A percentile compares a stretch with the other conserved stretches of the same genome.
Conservation (phyloP, 2,888 invertebrate species). For the Gastracanthus pulcherrimus region DNA sequence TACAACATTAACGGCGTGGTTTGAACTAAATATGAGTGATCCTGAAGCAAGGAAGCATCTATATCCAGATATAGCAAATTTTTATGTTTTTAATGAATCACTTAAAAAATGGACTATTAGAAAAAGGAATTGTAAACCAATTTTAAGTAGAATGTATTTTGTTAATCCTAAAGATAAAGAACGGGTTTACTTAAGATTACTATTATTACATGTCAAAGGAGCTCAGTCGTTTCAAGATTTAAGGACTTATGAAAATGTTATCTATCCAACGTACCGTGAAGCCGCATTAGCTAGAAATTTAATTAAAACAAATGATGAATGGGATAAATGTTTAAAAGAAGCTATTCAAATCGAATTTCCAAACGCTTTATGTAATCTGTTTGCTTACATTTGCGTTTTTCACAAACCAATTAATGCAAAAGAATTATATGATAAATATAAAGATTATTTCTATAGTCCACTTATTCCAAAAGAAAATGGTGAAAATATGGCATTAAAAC, state of each 20-base stretch:
- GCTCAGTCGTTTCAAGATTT: neutral
- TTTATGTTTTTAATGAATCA: too few relatives aligned
- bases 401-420: too few relatives aligned
- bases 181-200: too few relatives aligned
- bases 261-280: neutral
- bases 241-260: neutral
- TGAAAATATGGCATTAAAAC: neutral
- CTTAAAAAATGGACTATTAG: too few relatives aligned
- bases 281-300: neutral
- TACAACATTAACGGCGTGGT: too few relatives aligned
- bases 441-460: neutral
- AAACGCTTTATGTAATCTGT: too few relatives aligned
- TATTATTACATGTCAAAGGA: too few relatives aligned
- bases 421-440: too few relatives aligned
- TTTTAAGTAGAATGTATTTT: too few relatives aligned
- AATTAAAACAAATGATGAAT: neutral
- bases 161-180: too few relatives aligned
- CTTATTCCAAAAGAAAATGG: neutral
- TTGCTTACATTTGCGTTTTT: too few relatives aligned
- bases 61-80: neutral
- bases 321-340: neutral
- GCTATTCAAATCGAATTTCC: neutral
- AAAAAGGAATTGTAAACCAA: too few relatives aligned
- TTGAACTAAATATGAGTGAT: neutral
- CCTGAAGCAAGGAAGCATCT: neutral